These are phyloP conservation scores for Ptyas mucosa DNA, from an alignment of 2,113 vertebrate genomes.

Conservation along the genomic window DNA sequence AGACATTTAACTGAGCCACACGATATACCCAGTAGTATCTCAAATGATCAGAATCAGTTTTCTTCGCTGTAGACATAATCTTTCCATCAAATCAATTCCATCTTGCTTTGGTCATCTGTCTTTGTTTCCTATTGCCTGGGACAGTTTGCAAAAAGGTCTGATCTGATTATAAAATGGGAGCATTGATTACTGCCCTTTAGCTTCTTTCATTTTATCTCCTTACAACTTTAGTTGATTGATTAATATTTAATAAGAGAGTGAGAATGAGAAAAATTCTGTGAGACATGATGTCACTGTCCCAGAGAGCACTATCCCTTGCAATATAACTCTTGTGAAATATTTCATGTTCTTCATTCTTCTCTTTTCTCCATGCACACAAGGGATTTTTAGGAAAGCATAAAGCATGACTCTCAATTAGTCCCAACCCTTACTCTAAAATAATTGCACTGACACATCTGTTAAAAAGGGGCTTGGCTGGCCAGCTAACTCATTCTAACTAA, in stretches of 20 bases:
- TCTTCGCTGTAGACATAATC: neutral
- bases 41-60: neutral
- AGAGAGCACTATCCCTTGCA: neutral
- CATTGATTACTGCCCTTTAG: neutral
- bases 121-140: neutral
- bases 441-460: neutral
- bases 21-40: neutral
- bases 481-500: neutral
- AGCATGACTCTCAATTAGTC: neutral
- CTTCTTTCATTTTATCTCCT: neutral
- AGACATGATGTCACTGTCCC: neutral
- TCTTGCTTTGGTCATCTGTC: neutral
- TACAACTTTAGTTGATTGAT: neutral
- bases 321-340: neutral
- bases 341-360: neutral
- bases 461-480: neutral
- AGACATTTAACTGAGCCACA: neutral
- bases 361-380: neutral
- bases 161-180: neutral
- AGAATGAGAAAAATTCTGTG: neutral
- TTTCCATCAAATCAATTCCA: neutral
- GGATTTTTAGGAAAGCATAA: neutral
- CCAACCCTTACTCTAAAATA: neutral
- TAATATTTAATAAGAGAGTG: neutral
- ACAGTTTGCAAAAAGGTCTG: neutral